Evolutionary conservation across 2,113 vertebrate genomes (phyloP).

Genomic region (Telmatochromis brichardi): DNA sequence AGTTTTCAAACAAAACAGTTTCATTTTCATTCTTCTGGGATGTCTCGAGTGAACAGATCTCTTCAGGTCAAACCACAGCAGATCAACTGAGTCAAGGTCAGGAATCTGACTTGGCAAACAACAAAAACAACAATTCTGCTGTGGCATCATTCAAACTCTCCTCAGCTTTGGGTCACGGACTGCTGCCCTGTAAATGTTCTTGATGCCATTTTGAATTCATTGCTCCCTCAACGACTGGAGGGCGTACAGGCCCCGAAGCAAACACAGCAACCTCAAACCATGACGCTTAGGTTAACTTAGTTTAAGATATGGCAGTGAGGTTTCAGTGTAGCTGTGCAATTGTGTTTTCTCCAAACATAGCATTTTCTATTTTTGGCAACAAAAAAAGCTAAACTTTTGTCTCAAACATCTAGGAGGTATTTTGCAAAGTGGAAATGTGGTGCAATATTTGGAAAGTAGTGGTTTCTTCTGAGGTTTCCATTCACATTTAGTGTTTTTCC

Average conservation of each 20-base stretch:
- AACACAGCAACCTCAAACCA: neutral
- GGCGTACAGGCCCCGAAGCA: neutral
- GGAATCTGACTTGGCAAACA: neutral
- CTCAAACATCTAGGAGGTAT: neutral
- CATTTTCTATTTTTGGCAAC: neutral
- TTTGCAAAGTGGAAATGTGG: neutral
- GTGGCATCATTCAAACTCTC: neutral
- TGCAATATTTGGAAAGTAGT: neutral
- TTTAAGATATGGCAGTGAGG: neutral
- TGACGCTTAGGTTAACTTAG: neutral
- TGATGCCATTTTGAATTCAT: neutral
- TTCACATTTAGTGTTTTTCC: neutral
- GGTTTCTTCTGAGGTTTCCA: neutral
- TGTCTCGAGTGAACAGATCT: neutral
- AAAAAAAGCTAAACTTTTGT: neutral
- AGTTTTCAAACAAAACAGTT: fast-evolving
- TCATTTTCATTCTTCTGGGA: neutral
- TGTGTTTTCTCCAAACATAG: neutral
- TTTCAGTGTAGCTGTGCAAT: neutral
- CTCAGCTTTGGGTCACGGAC: neutral
- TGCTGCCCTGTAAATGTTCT: neutral
- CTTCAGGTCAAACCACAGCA: neutral
- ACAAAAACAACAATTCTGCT: neutral
- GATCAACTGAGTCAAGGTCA: neutral
- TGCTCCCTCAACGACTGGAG: neutral